Evolutionary conservation across 1,140 invertebrate species (phyloP), one percentile per base, ranked within the genome.

Genomic region (Zophobas morio): DNA sequence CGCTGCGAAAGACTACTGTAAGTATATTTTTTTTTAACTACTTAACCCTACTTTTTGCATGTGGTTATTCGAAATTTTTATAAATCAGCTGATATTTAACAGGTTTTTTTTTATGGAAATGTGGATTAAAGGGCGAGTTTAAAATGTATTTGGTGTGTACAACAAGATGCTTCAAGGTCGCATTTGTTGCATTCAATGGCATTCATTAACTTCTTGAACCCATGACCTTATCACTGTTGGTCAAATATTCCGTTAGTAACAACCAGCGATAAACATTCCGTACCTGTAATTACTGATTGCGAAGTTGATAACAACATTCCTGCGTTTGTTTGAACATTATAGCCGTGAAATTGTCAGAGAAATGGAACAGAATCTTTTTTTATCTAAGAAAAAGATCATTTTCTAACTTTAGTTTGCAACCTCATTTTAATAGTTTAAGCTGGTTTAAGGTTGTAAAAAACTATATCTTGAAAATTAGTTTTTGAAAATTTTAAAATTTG

Each of bases 191-290:
- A 66, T 66, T 32, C 35, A 39, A 42, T 66, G n/a, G 39, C 36
- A 40, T 66, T 32, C 34, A 66, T 66, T 66, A 42, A 66, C 60
- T 66, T 66, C 60, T 66, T 66, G 60, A 66, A 66, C 60, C 39
- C 56, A 20, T 20, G 56, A 60, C 56, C 56, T 60, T 60, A 39
- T 60, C 36, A 60, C 35, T 60, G n/a, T 66, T 66, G 42, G 3
- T 46, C 3, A 46, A 4, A 51, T 40, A 8, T 20, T 66, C 39
- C 37, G 60, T 66, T 66, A 42, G 60, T 66, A 42, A 66, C 56
- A 60, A 60, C 34, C 37, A 46, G 20, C 20, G 20, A 20, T 20
- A 20, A 20, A 20, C 20, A 20, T 20, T 20, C 20, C 20, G 20
- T 46, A 46, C 42, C 42, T 46, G 42, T 46, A 4, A 46, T 46